Conservation (phyloP, 2,888 invertebrate genomes). For the Diplolepis rosae region DNA sequence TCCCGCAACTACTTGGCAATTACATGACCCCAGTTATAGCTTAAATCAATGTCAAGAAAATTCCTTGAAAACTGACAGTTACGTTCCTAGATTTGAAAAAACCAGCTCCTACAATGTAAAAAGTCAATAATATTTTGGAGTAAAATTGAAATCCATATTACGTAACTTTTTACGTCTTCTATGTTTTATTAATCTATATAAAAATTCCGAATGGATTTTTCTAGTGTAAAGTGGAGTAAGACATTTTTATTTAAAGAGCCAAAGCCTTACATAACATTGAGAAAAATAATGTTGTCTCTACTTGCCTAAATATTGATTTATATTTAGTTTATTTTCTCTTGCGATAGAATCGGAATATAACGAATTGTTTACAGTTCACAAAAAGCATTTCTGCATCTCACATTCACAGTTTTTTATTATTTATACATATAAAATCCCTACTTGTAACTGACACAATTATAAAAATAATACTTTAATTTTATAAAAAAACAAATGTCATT, state of each 20-base stretch:
- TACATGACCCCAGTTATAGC: background rate
- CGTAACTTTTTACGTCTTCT: too few species aligned
- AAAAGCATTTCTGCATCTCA: background rate
- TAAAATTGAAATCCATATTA: too few species aligned
- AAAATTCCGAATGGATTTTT: too few species aligned
- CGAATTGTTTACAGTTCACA: background rate
- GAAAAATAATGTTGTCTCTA: background rate
- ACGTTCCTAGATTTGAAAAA: too few species aligned
- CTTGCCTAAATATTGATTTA: background rate
- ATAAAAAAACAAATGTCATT: background rate
- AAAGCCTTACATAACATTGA: background rate
- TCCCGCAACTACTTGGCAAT: background rate
- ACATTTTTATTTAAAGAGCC: slow-evolving; percentile 9
- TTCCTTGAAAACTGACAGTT: background rate
- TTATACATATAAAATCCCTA: background rate
- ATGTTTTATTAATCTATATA: too few species aligned
- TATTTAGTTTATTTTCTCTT: background rate
- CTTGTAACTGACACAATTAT: background rate
- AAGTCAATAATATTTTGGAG: too few species aligned
- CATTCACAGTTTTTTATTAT: background rate
- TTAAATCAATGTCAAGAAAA: background rate
- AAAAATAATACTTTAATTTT: background rate
- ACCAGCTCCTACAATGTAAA: too few species aligned
- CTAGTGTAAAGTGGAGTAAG: background rate
- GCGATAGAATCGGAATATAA: too few species aligned